Base-by-base conservation (phyloP, 2,797 vertebrate genomes). In the Lutjanus campechanus region DNA sequence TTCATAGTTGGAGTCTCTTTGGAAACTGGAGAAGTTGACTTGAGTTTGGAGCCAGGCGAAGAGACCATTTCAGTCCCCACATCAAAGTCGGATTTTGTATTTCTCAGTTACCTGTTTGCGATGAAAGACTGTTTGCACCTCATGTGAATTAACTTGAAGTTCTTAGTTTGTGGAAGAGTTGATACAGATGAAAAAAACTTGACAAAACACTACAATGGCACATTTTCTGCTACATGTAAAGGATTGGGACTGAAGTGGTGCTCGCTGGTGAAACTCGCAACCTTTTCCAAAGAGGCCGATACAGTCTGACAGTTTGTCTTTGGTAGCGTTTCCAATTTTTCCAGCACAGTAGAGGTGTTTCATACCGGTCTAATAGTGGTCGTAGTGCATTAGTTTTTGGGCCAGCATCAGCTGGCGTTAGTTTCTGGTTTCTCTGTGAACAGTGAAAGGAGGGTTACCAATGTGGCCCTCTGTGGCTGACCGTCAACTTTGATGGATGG, bases 381-480 rank as follows among this genome's bases (percentile, higher is more conserved):
- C 82, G 93, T 96, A 95, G 95, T 96, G 95, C 93, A 94, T 95
- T 96, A 95, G 95, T 94, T 95, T 94, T 90, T 93, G 93, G 94
- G 94, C 93, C 94, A 83, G 94, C 89, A 92, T 88, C 91, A 92
- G 71, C 92, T 93, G 94, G 93, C 90, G 69, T 82, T 95, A 95
- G 92, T 95, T 95, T 94, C 93, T 93, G 93, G 90, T 95, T 94
- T 94, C 92, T 95, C 91, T 93, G 94, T 93, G 93, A 92, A 93
- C 92, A 94, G 93, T 92, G 91, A 92, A 89, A 88, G 90, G 90
- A 91, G 92, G 91, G 92, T 89, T 86, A 81, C 93, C 90, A 85
- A 85, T 78, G 92, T 81, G 91, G 90, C 90, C 77, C 91, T 93
- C 89, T 53, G 88, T 90, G 91, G 92, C 91, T 90, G 91, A 93